A percentile compares a stretch with the other conserved stretches of the same genome.
phyloP scores from a whole-genome alignment of 2,888 invertebrate genomes.

The Cenopis cana region DNA sequence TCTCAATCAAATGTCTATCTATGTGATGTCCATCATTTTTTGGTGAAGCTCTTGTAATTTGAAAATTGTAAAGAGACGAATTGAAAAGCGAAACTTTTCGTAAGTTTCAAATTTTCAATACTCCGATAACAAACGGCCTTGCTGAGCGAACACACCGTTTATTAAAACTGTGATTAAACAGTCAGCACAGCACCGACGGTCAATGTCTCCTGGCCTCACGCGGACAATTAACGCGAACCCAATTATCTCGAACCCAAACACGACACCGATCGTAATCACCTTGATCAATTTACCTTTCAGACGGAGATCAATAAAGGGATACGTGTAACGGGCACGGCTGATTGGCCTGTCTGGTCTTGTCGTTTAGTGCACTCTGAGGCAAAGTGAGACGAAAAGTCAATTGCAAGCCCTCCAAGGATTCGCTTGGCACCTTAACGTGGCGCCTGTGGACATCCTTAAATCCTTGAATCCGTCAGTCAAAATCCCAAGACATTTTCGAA shows the following conservation, averaged over 20 bases:
- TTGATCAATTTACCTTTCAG: conserved; percentile 27
- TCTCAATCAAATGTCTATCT: no score
- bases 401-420: no score
- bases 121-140: not conserved
- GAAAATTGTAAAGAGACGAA: no score
- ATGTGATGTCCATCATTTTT: no score
- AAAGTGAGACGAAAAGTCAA: not conserved
- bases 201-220: conserved; percentile 1
- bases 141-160: not conserved
- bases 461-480: no score
- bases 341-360: conserved; percentile 1
- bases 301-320: conserved; percentile 38
- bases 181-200: conserved; percentile 7
- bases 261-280: conserved; percentile 34
- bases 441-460: no score
- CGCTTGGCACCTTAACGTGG: no score
- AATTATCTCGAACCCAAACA: conserved; percentile 39
- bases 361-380: not conserved
- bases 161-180: not conserved
- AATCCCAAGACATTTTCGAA: no score
- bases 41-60: no score
- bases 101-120: no score
- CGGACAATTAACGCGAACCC: conserved; percentile 1
- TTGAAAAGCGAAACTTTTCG: no score
- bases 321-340: conserved; percentile 21